Base-by-base conservation (phyloP, 2,888 invertebrate species). In the Eudasyphora cyanicolor region DNA sequence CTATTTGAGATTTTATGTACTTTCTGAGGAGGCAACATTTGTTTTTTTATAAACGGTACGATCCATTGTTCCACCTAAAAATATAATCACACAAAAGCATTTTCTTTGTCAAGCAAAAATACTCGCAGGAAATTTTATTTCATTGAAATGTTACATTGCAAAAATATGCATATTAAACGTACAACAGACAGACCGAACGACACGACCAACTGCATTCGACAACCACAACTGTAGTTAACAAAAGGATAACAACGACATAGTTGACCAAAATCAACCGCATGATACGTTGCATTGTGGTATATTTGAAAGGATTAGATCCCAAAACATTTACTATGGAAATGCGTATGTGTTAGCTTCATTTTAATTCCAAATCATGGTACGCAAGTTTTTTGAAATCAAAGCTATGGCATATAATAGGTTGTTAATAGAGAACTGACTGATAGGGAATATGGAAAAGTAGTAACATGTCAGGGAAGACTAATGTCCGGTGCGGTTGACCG, bases 121-220 rank as follows among this genome's bases (percentile, higher is more conserved):
- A 38, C 38, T 57, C 54, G 54, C 10, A 27, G 14, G 32, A n/a
- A 19, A 38, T 64, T 64, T 64, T 19, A 64, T 38, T 64, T 57
- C 57, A 64, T 38, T 64, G 64, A 64, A 64, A 64, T 38, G 38
- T 64, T 64, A 8, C 38, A 38, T 64, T 17, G 19, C 2, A 19
- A 64, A 29, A 38, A 64, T 64, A 64, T 29, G 60, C 60, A 60
- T n/a, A n/a, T n/a, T n/a, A n/a, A n/a, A n/a, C n/a, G n/a, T n/a
- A n/a, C n/a, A n/a, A n/a, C n/a, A n/a, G n/a, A n/a, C n/a, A n/a
- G n/a, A n/a, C 5, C 60, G 29, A n/a, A n/a, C n/a, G 49, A 3
- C 2, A 19, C 2, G 49, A 17, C 2, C n/a, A n/a, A 60, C 27
- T 54, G 64, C 38, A 64, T 35, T 35, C 7, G 24, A 54, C 24